phyloP scores from a whole-genome alignment of 2,888 invertebrate genomes.

The Synergus laeviventris region DNA sequence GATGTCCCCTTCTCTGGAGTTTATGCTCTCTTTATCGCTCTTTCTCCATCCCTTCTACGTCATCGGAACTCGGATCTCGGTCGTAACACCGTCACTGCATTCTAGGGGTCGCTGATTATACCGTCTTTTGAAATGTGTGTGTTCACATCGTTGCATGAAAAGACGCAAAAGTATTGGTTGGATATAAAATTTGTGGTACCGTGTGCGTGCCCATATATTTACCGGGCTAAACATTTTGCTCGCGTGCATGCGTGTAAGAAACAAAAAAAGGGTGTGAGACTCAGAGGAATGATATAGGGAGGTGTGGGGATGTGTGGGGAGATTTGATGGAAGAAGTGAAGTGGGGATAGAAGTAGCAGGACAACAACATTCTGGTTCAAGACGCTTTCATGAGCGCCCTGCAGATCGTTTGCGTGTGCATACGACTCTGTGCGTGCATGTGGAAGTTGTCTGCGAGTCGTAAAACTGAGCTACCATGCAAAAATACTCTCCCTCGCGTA shows the following conservation, averaged over 20 bases:
- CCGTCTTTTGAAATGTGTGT: slow-evolving; percentile 6
- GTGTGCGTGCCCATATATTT: slow-evolving; percentile 10
- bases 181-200: slow-evolving; percentile 14
- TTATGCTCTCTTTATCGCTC: slow-evolving; percentile 19
- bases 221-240: slow-evolving; percentile 28
- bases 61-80: slow-evolving; percentile 18
- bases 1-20: not conserved
- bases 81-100: slow-evolving; percentile 14
- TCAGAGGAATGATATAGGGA: not conserved
- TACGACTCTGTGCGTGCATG: slow-evolving; percentile 5
- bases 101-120: slow-evolving; percentile 17
- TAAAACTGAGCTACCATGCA: slow-evolving; percentile 28
- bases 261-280: slow-evolving; percentile 10
- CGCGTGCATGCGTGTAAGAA: slow-evolving; percentile 12
- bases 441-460: slow-evolving; percentile 33
- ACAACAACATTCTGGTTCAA: slow-evolving; percentile 28
- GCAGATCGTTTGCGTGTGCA: not conserved
- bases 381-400: not conserved
- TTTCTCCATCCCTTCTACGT: slow-evolving; percentile 2
- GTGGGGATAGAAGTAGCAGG: slow-evolving; percentile 20
- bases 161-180: not conserved
- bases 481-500: slow-evolving; percentile 33
- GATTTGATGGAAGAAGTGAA: slow-evolving; percentile 26
- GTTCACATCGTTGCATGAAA: not conserved
- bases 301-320: not conserved